phyloP scores from a whole-genome alignment of 2,888 invertebrate species.

The Caenorhabditis angaria region DNA sequence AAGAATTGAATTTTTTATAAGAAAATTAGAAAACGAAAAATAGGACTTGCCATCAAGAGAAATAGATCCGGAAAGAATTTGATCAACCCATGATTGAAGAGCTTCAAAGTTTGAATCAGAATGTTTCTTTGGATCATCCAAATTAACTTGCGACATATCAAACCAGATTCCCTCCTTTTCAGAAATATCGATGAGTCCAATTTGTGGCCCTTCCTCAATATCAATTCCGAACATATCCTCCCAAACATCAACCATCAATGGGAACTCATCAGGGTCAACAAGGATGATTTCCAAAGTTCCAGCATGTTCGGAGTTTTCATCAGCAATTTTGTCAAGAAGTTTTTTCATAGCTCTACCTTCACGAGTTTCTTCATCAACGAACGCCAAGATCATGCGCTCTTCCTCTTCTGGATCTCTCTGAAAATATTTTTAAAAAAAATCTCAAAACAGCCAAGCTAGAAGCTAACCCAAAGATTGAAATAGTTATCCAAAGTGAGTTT shows the following conservation, averaged over 20 bases:
- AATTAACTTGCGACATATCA: slow-evolving; percentile 72
- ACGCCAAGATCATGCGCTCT: slow-evolving; percentile 71
- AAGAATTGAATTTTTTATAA: not conserved
- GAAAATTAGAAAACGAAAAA: not conserved
- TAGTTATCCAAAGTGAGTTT: slow-evolving; percentile 71
- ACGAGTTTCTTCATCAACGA: slow-evolving; percentile 71
- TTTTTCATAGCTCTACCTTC: slow-evolving; percentile 71
- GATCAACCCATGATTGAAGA: slow-evolving; percentile 72
- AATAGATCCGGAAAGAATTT: slow-evolving; percentile 71
- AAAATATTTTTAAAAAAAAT: slow-evolving; percentile 16
- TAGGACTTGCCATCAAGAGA: slow-evolving; percentile 61
- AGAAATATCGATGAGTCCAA: slow-evolving; percentile 72
- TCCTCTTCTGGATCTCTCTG: slow-evolving; percentile 72
- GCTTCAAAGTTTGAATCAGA: slow-evolving; percentile 71
- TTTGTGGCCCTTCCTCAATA: slow-evolving; percentile 72
- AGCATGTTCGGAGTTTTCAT: slow-evolving; percentile 72
- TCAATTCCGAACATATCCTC: slow-evolving; percentile 73
- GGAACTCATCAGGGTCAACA: slow-evolving; percentile 73
- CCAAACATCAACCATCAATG: slow-evolving; percentile 73
- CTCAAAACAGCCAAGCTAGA: too few relatives aligned
- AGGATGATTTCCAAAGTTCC: slow-evolving; percentile 72
- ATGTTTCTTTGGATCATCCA: slow-evolving; percentile 72
- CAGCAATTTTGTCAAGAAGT: slow-evolving; percentile 69
- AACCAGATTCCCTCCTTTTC: slow-evolving; percentile 73
- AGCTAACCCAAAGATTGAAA: slow-evolving; percentile 71